A percentile compares a stretch with the other conserved stretches of the same genome.
These are phyloP conservation scores for Sussaba pulchella DNA, from an alignment of 2,888 invertebrate genomes.

Conservation along the genomic window DNA sequence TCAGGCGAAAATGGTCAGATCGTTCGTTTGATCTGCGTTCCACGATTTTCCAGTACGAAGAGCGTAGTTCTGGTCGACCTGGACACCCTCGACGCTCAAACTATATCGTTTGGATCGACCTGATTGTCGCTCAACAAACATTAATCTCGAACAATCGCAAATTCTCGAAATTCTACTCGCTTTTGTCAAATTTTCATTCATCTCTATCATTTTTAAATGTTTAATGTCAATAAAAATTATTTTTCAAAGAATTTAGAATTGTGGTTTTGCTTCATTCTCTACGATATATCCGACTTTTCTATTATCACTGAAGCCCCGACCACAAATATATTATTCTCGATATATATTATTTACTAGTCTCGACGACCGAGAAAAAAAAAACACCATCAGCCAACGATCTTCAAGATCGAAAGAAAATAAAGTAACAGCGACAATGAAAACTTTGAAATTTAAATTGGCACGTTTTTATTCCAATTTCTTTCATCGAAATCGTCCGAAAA, in stretches of 20 bases:
- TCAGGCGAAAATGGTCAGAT: conserved; percentile 88
- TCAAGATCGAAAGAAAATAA: conserved; percentile 21
- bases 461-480: conserved; percentile 77
- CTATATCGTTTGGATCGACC: conserved; percentile 86
- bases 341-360: too few species aligned
- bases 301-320: too few species aligned
- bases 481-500: conserved; percentile 62
- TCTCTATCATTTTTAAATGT: too few species aligned
- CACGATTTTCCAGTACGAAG: conserved; percentile 90
- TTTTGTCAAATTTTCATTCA: neutral
- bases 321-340: too few species aligned
- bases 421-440: conserved; percentile 16
- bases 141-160: too few species aligned
- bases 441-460: conserved; percentile 77
- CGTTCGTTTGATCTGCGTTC: conserved; percentile 91
- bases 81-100: conserved; percentile 89
- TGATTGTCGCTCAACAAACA: conserved; percentile 36
- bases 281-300: too few species aligned
- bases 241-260: too few species aligned
- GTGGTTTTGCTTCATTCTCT: too few species aligned
- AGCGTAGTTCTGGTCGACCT: conserved; percentile 93
- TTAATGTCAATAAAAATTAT: too few species aligned
- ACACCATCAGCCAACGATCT: too few species aligned
- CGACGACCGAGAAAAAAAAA: too few species aligned
- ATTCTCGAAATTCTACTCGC: neutral